Conservation (phyloP, 2,113 vertebrate species). For the Rhabdornis inornatus region DNA sequence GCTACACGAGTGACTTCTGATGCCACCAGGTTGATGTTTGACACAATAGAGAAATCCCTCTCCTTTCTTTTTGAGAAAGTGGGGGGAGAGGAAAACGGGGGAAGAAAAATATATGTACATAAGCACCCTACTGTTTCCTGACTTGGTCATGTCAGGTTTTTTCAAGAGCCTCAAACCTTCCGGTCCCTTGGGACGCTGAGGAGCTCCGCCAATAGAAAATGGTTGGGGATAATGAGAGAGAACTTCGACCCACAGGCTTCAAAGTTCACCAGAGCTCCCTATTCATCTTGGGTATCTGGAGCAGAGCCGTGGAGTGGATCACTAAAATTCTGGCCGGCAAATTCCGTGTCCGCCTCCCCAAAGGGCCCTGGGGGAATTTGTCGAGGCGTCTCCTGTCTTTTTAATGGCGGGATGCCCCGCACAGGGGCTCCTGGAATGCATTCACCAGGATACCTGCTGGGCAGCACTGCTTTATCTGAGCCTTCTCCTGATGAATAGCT, state of each 20-base stretch:
- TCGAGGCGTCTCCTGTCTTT: conserved; percentile 2
- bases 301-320: not conserved
- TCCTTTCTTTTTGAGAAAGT: conserved; percentile 9
- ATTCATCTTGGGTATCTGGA: conserved; percentile 66
- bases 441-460: conserved; percentile 28
- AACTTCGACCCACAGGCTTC: conserved; percentile 58
- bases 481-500: not conserved
- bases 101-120: conserved; percentile 24
- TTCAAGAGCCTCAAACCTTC: conserved; percentile 42
- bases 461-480: not conserved
- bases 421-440: not conserved
- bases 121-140: conserved; percentile 61
- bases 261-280: conserved; percentile 40
- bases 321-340: not conserved
- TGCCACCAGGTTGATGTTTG: conserved; percentile 7
- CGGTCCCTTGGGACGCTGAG: conserved; percentile 5
- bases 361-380: not conserved
- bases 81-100: not conserved
- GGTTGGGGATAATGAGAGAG: conserved; percentile 73
- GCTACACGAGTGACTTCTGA: not conserved
- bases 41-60: conserved; percentile 32
- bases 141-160: not conserved
- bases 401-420: not conserved
- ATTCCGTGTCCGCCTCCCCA: not conserved
- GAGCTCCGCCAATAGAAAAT: conserved; percentile 56